phyloP scores from a whole-genome alignment of 2,888 invertebrate genomes.

The Abrostola tripartita region DNA sequence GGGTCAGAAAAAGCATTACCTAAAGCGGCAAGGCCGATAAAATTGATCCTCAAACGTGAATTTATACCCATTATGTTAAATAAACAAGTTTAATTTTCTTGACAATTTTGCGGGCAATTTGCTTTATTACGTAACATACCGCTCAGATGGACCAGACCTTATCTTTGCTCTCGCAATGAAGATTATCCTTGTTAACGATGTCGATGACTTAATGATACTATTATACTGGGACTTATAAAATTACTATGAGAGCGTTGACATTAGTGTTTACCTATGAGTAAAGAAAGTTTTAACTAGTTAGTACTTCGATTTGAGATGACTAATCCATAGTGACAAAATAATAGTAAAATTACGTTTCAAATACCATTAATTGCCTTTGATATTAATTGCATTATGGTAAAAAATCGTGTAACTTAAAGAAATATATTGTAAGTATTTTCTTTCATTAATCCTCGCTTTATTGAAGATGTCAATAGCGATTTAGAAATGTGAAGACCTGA shows the following conservation, averaged over 20 bases:
- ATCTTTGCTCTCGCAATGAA: conserved; percentile 53
- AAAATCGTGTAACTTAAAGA: no score
- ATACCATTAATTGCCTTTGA: no score
- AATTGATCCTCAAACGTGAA: conserved; percentile 35
- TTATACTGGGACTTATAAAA: neutral
- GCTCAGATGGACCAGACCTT: conserved; percentile 26
- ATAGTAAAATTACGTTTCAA: neutral
- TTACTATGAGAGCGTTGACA: conserved; percentile 4
- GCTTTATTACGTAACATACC: conserved; percentile 54
- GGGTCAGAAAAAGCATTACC: conserved; percentile 25
- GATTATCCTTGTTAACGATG: conserved; percentile 51
- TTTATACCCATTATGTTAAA: conserved; percentile 39
- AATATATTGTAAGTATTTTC: no score
- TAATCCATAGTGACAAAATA: neutral
- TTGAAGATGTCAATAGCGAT: no score
- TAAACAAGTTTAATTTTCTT: conserved; percentile 55
- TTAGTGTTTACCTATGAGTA: neutral
- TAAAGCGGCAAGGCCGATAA: conserved; percentile 23
- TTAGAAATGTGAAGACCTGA: no score
- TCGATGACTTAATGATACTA: conserved; percentile 41
- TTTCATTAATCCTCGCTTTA: no score
- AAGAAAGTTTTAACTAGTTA: no score
- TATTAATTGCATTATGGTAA: no score
- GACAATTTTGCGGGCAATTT: conserved; percentile 58
- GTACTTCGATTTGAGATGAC: neutral